Percentiles rank a stretch among this genome's conserved stretches.
These are phyloP conservation scores for Spisula solida DNA, from an alignment of 2,888 invertebrate species.

Conservation along the genomic window DNA sequence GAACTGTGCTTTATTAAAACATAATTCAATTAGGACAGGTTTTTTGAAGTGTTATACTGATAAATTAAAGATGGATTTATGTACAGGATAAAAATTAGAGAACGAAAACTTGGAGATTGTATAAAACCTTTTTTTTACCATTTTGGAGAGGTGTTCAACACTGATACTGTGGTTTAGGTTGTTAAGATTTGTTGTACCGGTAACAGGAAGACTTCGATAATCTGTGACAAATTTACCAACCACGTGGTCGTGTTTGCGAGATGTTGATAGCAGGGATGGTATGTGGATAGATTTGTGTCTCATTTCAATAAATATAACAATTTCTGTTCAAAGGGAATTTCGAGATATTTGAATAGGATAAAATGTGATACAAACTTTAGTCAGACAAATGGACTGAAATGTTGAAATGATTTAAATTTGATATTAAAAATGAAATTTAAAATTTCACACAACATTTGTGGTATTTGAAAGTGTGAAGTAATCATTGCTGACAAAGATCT, in stretches of 20 bases:
- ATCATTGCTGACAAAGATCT: neutral
- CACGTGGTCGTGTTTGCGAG: neutral
- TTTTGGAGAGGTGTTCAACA: neutral
- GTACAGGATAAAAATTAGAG: neutral
- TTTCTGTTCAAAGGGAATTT: neutral
- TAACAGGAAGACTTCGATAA: neutral
- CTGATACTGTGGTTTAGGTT: neutral
- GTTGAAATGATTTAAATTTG: too few species aligned
- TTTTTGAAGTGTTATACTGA: neutral
- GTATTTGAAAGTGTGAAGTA: neutral
- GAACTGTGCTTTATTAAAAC: too few species aligned
- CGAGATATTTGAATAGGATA: neutral
- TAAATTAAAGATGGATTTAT: neutral
- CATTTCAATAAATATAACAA: neutral
- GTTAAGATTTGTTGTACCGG: neutral
- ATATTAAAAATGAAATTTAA: neutral
- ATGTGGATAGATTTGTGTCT: slow-evolving; percentile 3
- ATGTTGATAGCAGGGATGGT: neutral
- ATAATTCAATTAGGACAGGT: too few species aligned
- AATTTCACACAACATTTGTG: neutral
- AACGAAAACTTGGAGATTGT: neutral
- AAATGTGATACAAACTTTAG: slow-evolving; percentile 10
- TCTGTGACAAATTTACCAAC: neutral
- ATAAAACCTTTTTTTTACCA: neutral
- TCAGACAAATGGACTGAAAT: neutral